These are phyloP conservation scores for Addax nasomaculatus DNA, from an alignment of 2,113 vertebrate species.

Conservation along the genomic window DNA sequence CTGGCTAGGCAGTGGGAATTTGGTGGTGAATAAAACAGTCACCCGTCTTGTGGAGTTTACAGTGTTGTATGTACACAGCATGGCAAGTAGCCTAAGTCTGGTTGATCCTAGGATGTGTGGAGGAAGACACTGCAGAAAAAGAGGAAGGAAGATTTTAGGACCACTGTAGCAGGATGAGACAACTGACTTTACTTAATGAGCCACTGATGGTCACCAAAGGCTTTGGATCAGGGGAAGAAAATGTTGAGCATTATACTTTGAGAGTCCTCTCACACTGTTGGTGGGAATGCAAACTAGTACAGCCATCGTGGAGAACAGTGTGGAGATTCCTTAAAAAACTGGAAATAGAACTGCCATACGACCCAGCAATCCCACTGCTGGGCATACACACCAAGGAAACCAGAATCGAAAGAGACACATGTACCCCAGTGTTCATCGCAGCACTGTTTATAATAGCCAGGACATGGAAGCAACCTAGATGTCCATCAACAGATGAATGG, in stretches of 20 bases:
- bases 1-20: not conserved
- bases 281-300: too few relatives aligned
- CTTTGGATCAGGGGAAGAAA: not conserved
- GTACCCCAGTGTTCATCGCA: too few relatives aligned
- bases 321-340: too few relatives aligned
- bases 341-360: too few relatives aligned
- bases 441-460: too few relatives aligned
- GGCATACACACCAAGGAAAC: too few relatives aligned
- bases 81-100: not conserved
- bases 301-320: too few relatives aligned
- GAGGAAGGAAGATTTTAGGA: not conserved
- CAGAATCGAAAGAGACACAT: rapidly evolving
- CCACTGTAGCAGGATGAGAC: not conserved
- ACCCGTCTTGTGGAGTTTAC: not conserved
- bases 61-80: not conserved
- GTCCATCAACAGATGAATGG: too few relatives aligned
- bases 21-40: not conserved
- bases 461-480: too few relatives aligned
- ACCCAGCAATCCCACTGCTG: too few relatives aligned
- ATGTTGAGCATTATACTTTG: not conserved
- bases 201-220: not conserved
- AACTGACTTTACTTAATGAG: not conserved
- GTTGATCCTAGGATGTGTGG: not conserved
- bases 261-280: not conserved
- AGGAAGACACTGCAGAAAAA: not conserved